Percentiles rank a stretch among this genome's conserved stretches.
phyloP scores from a whole-genome alignment of 2,113 vertebrate genomes.

The Malurus cyaneus region DNA sequence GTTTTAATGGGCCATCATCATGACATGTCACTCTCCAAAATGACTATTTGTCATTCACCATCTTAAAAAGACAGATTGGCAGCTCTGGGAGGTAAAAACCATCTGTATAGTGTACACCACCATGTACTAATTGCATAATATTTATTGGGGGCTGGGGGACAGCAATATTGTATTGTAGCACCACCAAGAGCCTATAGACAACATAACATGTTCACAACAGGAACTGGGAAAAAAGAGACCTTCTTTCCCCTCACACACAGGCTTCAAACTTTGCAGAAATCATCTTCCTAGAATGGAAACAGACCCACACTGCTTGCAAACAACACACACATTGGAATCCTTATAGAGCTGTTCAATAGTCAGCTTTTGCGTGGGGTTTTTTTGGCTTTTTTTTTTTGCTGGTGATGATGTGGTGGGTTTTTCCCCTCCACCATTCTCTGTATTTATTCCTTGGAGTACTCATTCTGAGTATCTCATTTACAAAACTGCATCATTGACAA shows the following conservation, averaged over 20 bases:
- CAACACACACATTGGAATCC: not conserved
- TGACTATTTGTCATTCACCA: conserved; percentile 40
- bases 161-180: conserved; percentile 31
- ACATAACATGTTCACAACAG: not conserved
- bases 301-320: not conserved
- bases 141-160: not conserved
- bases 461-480: not conserved
- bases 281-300: not conserved
- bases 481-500: not conserved
- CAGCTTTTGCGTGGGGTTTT: not conserved
- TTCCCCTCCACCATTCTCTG: not conserved
- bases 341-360: not conserved
- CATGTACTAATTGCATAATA: conserved; percentile 26
- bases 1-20: conserved; percentile 55
- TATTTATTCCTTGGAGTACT: not conserved
- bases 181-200: conserved; percentile 30
- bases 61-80: conserved; percentile 48
- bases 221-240: not conserved
- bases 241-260: not conserved
- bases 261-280: not conserved
- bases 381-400: not conserved
- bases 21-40: conserved; percentile 42
- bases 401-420: not conserved
- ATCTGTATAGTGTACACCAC: conserved; percentile 24
- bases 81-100: conserved; percentile 35